Percentiles rank a stretch among this genome's conserved stretches.
Conservation (phyloP, 2,888 invertebrate species). For the Pristionchus mayeri region DNA sequence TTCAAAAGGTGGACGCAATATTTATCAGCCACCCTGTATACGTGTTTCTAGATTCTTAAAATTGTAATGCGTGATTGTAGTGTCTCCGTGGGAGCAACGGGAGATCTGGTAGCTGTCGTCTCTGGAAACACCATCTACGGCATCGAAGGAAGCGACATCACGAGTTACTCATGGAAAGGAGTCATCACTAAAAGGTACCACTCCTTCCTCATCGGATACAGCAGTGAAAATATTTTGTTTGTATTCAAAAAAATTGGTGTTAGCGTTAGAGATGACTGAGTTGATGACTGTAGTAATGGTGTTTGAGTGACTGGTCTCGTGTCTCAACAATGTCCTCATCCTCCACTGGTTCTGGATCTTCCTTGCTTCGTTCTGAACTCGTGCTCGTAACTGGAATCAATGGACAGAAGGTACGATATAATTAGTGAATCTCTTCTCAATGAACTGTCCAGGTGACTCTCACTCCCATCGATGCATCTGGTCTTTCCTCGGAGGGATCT, state of each 20-base stretch:
- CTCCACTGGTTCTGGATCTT: background rate
- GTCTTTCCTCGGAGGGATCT: conserved; percentile 3
- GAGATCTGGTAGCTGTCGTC: conserved; percentile 38
- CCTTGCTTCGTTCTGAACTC: conserved; percentile 12
- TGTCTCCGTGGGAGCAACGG: conserved; percentile 35
- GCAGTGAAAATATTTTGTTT: too few relatives aligned
- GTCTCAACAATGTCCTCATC: background rate
- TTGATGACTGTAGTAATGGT: too few relatives aligned
- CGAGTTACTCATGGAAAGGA: conserved; percentile 39
- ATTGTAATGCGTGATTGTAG: background rate
- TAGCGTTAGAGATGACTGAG: too few relatives aligned
- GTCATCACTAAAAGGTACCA: conserved; percentile 12
- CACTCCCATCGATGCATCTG: conserved; percentile 41
- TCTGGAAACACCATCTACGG: conserved; percentile 46
- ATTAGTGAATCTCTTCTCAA: background rate
- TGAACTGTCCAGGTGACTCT: background rate
- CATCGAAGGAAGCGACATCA: conserved; percentile 18
- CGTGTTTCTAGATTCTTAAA: background rate
- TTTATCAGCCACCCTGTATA: too few relatives aligned
- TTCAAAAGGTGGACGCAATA: too few relatives aligned
- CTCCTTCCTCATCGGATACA: too few relatives aligned
- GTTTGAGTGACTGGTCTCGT: conserved; percentile 41
- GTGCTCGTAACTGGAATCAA: conserved; percentile 34
- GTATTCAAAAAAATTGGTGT: too few relatives aligned
- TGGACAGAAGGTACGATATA: conserved; percentile 2